A percentile compares a stretch with the other conserved stretches of the same genome.
phyloP scores from a whole-genome alignment of 2,888 invertebrate genomes.

The Melieria crassipennis region DNA sequence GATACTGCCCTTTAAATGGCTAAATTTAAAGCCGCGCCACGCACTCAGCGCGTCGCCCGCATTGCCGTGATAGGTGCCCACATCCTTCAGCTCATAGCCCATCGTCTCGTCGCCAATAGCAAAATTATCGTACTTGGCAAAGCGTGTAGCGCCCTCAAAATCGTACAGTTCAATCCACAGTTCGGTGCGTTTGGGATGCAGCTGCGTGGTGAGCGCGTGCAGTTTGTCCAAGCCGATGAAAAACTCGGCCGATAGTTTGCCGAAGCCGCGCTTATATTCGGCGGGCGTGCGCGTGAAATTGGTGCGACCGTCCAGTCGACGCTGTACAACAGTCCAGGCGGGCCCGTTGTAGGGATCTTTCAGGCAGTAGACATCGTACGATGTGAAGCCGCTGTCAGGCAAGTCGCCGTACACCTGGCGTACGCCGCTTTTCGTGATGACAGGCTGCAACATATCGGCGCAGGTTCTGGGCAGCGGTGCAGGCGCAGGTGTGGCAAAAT shows the following conservation, averaged over 20 bases:
- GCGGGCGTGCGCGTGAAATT: conserved; percentile 73
- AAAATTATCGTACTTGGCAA: conserved; percentile 72
- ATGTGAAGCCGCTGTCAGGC: conserved; percentile 15
- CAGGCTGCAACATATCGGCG: no score
- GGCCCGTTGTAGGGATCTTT: conserved; percentile 20
- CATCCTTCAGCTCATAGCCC: conserved; percentile 72
- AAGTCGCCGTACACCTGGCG: conserved; percentile 13
- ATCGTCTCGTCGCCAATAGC: conserved; percentile 74
- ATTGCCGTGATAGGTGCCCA: conserved; percentile 72
- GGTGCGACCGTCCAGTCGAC: conserved; percentile 73
- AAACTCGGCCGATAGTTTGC: conserved; percentile 74
- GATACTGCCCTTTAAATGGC: conserved; percentile 73
- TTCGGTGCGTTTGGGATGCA: conserved; percentile 64
- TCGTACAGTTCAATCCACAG: conserved; percentile 73
- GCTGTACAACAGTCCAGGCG: conserved; percentile 74
- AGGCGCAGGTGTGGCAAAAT: no score
- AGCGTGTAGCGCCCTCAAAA: conserved; percentile 69
- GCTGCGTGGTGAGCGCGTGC: conserved; percentile 62
- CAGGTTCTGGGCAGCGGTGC: no score
- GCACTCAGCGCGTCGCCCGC: conserved; percentile 75
- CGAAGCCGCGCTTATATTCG: conserved; percentile 75
- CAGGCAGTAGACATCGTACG: conserved; percentile 21
- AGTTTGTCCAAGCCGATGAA: conserved; percentile 77
- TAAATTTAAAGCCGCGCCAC: conserved; percentile 76
- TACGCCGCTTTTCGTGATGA: conserved; percentile 20